These are phyloP conservation scores for Apis florea DNA, from an alignment of 1,140 invertebrate genomes.

Conservation along the genomic window DNA sequence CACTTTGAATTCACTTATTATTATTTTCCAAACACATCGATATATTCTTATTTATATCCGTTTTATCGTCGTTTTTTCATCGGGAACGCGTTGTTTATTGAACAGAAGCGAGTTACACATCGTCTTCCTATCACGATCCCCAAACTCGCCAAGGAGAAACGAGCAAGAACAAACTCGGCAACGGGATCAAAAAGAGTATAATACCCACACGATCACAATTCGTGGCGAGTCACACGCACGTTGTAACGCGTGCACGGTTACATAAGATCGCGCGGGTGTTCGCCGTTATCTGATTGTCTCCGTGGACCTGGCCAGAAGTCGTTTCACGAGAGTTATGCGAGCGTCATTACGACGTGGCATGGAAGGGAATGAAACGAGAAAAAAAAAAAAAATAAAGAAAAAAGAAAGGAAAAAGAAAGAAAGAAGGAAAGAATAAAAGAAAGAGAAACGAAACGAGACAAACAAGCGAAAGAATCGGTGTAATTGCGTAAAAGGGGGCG, in stretches of 20 bases:
- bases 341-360: slow-evolving; percentile 41
- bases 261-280: slow-evolving; percentile 58
- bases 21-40: too few species aligned
- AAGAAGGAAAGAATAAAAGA: neutral
- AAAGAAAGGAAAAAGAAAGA: too few species aligned
- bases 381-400: slow-evolving; percentile 8
- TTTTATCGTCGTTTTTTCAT: neutral
- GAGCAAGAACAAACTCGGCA: neutral
- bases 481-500: slow-evolving; percentile 25
- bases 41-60: neutral
- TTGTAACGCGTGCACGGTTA: slow-evolving; percentile 40
- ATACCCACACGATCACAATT: neutral
- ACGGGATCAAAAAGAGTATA: neutral
- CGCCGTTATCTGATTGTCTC: slow-evolving; percentile 59
- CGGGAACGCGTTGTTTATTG: too few species aligned
- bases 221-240: slow-evolving; percentile 5
- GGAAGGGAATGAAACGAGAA: neutral
- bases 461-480: slow-evolving; percentile 12
- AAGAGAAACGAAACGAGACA: neutral
- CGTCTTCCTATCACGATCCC: slow-evolving; percentile 5
- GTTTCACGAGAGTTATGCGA: slow-evolving; percentile 58
- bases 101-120: neutral
- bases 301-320: slow-evolving; percentile 48
- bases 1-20: too few species aligned
- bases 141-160: neutral